Evolutionary conservation across 2,797 vertebrate species (phyloP).

Genomic region (Lepidocolaptes lacrymiger): DNA sequence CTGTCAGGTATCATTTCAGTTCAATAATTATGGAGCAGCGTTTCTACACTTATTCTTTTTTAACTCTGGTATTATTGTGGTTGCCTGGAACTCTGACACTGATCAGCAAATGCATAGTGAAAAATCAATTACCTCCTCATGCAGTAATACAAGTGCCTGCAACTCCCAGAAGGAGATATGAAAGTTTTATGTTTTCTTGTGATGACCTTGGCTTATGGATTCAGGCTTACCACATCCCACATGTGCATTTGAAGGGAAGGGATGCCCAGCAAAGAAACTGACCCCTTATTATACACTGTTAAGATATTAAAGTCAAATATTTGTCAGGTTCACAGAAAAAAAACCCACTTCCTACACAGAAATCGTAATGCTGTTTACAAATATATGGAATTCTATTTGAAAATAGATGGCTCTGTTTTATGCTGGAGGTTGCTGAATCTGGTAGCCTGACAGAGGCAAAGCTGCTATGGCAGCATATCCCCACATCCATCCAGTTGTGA

Average conservation of each 20-base stretch:
- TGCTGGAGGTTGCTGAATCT: background rate
- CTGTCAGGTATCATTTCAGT: background rate
- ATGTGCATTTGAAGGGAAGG: background rate
- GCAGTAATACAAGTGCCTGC: background rate
- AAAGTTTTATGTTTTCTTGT: background rate
- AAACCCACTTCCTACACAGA: background rate
- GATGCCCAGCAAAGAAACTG: background rate
- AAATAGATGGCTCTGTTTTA: background rate
- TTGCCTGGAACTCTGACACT: background rate
- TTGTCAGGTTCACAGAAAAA: background rate
- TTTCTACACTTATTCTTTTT: background rate
- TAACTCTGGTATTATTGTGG: background rate
- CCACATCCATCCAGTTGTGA: background rate
- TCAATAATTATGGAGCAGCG: background rate
- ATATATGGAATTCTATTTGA: background rate
- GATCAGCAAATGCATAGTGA: background rate
- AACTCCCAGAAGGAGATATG: background rate
- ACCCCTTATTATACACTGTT: background rate
- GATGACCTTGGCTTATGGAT: background rate
- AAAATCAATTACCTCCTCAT: background rate
- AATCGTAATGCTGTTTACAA: background rate
- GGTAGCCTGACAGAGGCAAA: background rate
- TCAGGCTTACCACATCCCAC: accelerated
- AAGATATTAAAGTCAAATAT: background rate
- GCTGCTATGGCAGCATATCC: background rate